phyloP scores from a whole-genome alignment of 2,113 vertebrate genomes.

The Platysteira castanea region DNA sequence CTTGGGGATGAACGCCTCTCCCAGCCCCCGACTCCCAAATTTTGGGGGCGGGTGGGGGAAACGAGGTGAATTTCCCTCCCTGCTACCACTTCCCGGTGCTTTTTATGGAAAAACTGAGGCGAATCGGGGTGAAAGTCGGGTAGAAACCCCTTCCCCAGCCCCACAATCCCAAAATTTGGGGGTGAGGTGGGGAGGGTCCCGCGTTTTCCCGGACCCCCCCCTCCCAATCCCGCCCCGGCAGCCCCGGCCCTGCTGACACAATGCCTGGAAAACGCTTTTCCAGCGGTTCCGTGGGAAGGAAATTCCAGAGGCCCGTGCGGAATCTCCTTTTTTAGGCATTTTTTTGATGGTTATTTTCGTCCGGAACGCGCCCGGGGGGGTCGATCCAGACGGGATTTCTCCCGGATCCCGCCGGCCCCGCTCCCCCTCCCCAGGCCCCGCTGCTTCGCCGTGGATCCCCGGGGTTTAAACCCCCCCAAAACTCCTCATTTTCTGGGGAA shows the following conservation, averaged over 20 bases:
- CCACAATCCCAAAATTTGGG: rapidly evolving
- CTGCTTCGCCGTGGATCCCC: neutral
- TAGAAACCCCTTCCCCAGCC: rapidly evolving
- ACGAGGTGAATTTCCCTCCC: neutral
- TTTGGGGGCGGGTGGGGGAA: neutral
- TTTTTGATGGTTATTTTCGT: neutral
- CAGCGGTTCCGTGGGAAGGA: neutral
- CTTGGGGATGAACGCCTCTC: neutral
- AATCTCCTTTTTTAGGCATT: neutral
- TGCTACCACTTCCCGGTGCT: rapidly evolving
- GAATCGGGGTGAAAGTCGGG: rapidly evolving
- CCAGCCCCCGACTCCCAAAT: neutral
- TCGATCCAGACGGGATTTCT: neutral
- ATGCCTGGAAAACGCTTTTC: neutral
- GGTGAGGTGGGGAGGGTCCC: rapidly evolving
- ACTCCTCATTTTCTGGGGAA: neutral
- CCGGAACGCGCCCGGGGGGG: neutral
- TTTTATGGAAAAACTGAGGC: neutral
- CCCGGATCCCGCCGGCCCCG: neutral
- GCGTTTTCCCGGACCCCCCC: neutral
- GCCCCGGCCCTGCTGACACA: neutral
- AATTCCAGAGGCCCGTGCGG: neutral
- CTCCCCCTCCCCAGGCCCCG: neutral
- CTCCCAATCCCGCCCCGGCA: neutral
- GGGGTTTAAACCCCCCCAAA: rapidly evolving